Evolutionary conservation across 2,113 vertebrate genomes (phyloP).

Genomic region (Neodon shergylaensis): DNA sequence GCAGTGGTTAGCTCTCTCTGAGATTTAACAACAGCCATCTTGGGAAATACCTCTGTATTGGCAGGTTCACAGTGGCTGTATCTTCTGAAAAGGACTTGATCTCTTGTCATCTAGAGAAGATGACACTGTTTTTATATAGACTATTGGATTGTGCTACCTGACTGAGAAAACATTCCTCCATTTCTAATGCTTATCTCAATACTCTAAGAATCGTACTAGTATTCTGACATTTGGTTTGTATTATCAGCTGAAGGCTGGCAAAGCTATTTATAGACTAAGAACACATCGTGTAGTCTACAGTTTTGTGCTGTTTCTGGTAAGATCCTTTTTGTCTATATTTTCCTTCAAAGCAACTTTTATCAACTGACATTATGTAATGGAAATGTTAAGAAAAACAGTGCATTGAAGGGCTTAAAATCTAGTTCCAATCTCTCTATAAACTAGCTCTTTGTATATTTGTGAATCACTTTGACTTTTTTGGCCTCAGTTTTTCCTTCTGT

Average conservation of each 20-base stretch:
- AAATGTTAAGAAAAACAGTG: slow-evolving; percentile 32
- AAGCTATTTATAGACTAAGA: slow-evolving; percentile 29
- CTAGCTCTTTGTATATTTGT: neutral
- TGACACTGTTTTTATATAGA: neutral
- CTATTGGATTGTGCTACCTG: neutral
- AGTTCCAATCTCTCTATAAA: slow-evolving; percentile 2
- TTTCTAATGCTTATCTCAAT: slow-evolving; percentile 26
- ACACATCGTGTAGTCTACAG: neutral
- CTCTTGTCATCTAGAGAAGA: neutral
- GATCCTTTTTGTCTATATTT: slow-evolving; percentile 1
- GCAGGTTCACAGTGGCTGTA: neutral
- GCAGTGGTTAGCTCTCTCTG: neutral
- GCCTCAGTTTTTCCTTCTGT: slow-evolving; percentile 56
- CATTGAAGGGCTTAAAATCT: slow-evolving; percentile 27
- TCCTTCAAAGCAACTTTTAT: slow-evolving; percentile 50
- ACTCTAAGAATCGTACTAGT: neutral
- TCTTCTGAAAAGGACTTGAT: slow-evolving; percentile 13
- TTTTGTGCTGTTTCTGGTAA: slow-evolving; percentile 43
- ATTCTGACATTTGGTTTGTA: slow-evolving; percentile 27
- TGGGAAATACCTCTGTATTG: neutral
- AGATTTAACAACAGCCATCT: neutral
- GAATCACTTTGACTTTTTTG: neutral
- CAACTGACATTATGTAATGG: slow-evolving; percentile 31
- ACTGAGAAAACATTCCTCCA: neutral
- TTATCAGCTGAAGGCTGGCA: neutral